A percentile compares a stretch with the other conserved stretches of the same genome.
Conservation (phyloP, 2,113 vertebrate species). For the Caranx melampygus region DNA sequence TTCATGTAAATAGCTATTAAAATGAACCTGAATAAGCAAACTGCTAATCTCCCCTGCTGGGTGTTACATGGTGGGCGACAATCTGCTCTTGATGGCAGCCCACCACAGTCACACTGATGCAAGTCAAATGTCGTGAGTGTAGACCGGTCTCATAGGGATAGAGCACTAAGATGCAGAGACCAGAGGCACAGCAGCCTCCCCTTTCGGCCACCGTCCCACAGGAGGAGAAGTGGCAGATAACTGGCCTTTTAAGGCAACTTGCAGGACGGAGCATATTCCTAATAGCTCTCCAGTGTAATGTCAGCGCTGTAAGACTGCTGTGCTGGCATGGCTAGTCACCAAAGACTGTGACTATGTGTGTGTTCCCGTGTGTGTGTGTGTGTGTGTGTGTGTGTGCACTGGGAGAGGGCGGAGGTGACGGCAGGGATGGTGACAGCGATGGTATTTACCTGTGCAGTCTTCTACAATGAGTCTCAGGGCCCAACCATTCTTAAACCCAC, state of each 20-base stretch:
- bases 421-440: neutral
- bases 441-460: constrained; percentile 9
- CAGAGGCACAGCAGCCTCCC: constrained; percentile 5
- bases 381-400: neutral
- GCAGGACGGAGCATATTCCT: constrained; percentile 36
- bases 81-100: constrained; percentile 10
- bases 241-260: constrained; percentile 60
- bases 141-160: neutral
- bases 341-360: constrained; percentile 4
- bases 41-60: neutral
- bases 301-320: constrained; percentile 43
- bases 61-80: neutral
- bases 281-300: constrained; percentile 48
- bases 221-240: constrained; percentile 47
- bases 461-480: neutral
- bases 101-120: neutral
- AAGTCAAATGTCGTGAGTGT: neutral
- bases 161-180: constrained; percentile 2
- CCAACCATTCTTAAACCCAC: constrained; percentile 16
- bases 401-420: neutral
- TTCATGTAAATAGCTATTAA: constrained; percentile 22
- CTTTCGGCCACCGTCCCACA: constrained; percentile 25
- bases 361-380: neutral
- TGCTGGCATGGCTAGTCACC: constrained; percentile 6
- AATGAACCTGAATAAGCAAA: constrained; percentile 29